Evolutionary conservation across 2,797 vertebrate genomes (phyloP).

Genomic region (Mormyrus hasselquistii): DNA sequence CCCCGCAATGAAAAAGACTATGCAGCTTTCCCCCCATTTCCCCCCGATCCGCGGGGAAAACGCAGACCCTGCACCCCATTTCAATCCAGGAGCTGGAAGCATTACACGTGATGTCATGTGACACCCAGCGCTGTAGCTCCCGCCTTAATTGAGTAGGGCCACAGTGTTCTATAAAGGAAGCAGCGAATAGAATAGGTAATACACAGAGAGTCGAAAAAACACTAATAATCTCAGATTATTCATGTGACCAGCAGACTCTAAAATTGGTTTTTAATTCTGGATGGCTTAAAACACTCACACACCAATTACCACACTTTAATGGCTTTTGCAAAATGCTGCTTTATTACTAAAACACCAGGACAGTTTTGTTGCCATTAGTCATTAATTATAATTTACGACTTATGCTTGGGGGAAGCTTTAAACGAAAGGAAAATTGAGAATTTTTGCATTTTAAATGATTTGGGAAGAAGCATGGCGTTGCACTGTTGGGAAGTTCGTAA

Average conservation of each 20-base stretch:
- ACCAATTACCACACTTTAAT: background rate
- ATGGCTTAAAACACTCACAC: background rate
- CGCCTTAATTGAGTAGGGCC: background rate
- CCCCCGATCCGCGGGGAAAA: background rate
- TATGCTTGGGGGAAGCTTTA: background rate
- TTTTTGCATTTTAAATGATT: conserved; percentile 8
- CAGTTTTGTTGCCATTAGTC: conserved; percentile 6
- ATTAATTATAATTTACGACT: background rate
- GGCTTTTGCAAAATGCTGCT: conserved; percentile 9
- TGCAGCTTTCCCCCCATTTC: background rate
- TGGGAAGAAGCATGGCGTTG: background rate
- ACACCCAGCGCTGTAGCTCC: background rate
- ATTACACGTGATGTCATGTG: background rate
- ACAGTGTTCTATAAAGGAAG: background rate
- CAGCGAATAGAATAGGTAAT: background rate
- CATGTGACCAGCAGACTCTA: conserved; percentile 1
- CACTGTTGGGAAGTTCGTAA: background rate
- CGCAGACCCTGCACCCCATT: background rate
- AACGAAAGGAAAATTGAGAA: background rate
- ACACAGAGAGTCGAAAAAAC: background rate
- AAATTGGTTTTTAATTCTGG: conserved; percentile 7
- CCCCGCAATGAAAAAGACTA: background rate
- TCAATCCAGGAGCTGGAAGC: background rate
- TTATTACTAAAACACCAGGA: background rate
- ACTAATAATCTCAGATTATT: background rate